phyloP scores from a whole-genome alignment of 2,888 invertebrate genomes.

The Antitype chi region DNA sequence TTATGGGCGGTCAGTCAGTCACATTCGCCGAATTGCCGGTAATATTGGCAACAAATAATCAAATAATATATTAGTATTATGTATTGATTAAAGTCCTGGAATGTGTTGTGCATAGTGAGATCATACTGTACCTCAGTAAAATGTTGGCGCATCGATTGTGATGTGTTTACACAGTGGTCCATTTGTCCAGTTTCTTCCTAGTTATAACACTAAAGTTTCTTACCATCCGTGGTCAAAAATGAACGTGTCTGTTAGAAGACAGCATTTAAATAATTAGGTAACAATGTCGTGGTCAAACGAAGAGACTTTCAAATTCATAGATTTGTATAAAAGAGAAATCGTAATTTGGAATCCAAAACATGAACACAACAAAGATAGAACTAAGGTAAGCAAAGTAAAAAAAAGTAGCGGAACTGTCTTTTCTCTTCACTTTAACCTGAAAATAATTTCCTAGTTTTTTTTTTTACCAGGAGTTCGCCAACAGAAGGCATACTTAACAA shows the following conservation, averaged over 20 bases:
- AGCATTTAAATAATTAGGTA: not conserved
- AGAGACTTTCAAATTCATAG: slow-evolving; percentile 58
- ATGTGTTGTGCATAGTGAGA: not conserved
- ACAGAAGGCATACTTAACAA: not conserved
- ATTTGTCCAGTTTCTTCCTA: slow-evolving; percentile 30
- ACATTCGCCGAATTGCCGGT: slow-evolving; percentile 6
- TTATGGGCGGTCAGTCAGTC: no score
- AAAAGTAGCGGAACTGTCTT: not conserved
- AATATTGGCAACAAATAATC: slow-evolving; percentile 3
- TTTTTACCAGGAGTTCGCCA: not conserved
- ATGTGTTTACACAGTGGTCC: slow-evolving; percentile 52
- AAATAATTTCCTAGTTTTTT: not conserved
- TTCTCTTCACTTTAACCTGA: not conserved
- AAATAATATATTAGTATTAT: not conserved
- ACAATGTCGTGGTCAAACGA: slow-evolving; percentile 59
- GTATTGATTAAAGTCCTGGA: not conserved
- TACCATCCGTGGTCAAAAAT: not conserved
- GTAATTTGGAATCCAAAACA: slow-evolving; percentile 59
- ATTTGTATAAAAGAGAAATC: slow-evolving; percentile 51
- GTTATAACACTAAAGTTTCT: no score
- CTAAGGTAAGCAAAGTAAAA: slow-evolving; percentile 40
- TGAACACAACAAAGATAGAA: slow-evolving; percentile 58
- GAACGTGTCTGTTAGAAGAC: not conserved
- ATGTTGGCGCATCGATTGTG: slow-evolving; percentile 4
- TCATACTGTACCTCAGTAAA: not conserved